phyloP scores from a whole-genome alignment of 2,113 vertebrate genomes.

The Actinemys pallida region DNA sequence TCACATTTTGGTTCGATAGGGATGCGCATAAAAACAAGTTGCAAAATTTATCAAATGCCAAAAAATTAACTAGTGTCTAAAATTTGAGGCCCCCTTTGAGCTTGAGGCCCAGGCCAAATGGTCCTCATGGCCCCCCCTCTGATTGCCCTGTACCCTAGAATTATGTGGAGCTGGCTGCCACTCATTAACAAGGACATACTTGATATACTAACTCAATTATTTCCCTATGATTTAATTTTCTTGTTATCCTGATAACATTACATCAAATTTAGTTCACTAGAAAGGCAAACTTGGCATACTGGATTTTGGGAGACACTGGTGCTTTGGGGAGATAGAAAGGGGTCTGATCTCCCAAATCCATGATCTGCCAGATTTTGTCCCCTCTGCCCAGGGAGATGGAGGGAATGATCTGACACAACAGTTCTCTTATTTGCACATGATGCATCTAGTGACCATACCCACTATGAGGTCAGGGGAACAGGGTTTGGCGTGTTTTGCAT shows the following conservation, averaged over 20 bases:
- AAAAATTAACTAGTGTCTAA: too few relatives aligned
- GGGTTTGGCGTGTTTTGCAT: accelerated
- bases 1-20: too few relatives aligned
- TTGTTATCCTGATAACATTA: conserved; percentile 56
- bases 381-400: conserved; percentile 20
- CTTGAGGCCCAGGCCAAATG: too few relatives aligned
- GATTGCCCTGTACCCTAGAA: conserved; percentile 17
- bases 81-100: too few relatives aligned
- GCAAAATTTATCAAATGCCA: too few relatives aligned
- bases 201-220: conserved; percentile 22
- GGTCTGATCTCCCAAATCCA: background rate
- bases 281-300: background rate
- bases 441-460: background rate
- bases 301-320: background rate
- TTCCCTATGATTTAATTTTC: conserved; percentile 28
- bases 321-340: background rate
- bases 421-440: conserved; percentile 29
- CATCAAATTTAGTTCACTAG: conserved; percentile 29
- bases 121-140: too few relatives aligned
- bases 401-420: conserved; percentile 47
- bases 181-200: conserved; percentile 23
- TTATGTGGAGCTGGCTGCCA: conserved; percentile 33
- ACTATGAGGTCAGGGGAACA: conserved; percentile 34
- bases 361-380: conserved; percentile 13
- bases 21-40: too few relatives aligned